Evolutionary conservation across 2,113 vertebrate genomes (phyloP).

Genomic region (Cyanoramphus novaezelandiae): DNA sequence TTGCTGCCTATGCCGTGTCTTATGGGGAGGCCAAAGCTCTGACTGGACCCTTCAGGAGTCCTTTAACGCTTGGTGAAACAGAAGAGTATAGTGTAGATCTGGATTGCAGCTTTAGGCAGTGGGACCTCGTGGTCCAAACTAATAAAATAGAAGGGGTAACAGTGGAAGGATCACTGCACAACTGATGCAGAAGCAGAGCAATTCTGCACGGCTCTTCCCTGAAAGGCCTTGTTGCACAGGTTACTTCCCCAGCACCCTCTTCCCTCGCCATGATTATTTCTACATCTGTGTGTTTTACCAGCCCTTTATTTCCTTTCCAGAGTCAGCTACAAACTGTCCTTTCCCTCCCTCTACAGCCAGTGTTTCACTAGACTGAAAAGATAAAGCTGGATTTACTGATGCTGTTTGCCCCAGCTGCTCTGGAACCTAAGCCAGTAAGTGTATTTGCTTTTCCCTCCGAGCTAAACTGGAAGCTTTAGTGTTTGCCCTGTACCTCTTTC

Average conservation of each 20-base stretch:
- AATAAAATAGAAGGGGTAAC: accelerated
- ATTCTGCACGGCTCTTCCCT: not conserved
- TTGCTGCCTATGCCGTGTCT: accelerated
- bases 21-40: not conserved
- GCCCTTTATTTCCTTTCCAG: not conserved
- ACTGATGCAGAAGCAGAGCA: not conserved
- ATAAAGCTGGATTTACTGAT: not conserved
- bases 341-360: not conserved
- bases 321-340: not conserved
- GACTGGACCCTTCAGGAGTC: not conserved
- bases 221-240: not conserved
- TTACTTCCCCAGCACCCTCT: not conserved
- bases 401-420: not conserved
- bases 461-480: not conserved
- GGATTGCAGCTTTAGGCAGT: not conserved
- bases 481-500: not conserved
- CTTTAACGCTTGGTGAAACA: not conserved
- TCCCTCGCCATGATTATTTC: not conserved
- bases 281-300: not conserved
- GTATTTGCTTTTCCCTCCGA: not conserved
- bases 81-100: accelerated
- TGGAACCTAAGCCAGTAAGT: not conserved
- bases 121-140: not conserved
- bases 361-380: not conserved
- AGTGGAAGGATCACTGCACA: not conserved